phyloP scores from a whole-genome alignment of 2,797 vertebrate species.

The Pseudopleuronectes americanus region DNA sequence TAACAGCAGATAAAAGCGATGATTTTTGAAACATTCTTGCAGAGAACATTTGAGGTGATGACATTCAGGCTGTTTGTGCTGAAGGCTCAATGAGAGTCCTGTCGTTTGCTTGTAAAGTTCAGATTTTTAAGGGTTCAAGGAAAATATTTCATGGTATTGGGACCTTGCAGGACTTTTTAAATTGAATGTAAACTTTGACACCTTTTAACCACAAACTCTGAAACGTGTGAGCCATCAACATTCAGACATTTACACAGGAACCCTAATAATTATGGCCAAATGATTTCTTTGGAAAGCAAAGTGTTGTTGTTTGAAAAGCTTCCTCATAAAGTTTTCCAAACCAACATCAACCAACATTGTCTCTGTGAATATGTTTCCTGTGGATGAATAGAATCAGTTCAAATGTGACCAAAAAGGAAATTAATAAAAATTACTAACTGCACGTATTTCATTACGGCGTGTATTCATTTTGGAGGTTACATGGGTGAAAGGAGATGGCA shows the following conservation, averaged over 20 bases:
- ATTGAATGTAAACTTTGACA: neutral
- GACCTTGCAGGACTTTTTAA: neutral
- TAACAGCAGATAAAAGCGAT: no score
- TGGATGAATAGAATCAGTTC: constrained; percentile 19
- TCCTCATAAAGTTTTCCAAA: constrained; percentile 3
- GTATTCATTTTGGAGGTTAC: constrained; percentile 24
- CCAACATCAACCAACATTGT: neutral
- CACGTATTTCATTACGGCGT: neutral
- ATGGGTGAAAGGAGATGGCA: constrained; percentile 35
- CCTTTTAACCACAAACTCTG: neutral
- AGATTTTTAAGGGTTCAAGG: neutral
- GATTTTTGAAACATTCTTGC: neutral
- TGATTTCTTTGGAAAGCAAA: neutral
- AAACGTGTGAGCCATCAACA: constrained; percentile 6
- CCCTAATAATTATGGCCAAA: neutral
- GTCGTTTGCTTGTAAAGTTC: neutral
- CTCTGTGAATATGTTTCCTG: constrained; percentile 10
- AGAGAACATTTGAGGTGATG: neutral
- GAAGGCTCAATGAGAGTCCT: no score
- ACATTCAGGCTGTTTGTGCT: neutral
- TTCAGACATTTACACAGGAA: neutral
- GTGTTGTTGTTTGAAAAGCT: neutral
- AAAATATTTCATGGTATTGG: neutral
- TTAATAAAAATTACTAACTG: constrained; percentile 15
- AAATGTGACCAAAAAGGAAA: constrained; percentile 8